Conservation (phyloP, 2,888 invertebrate species). For the Cephus spinipes region DNA sequence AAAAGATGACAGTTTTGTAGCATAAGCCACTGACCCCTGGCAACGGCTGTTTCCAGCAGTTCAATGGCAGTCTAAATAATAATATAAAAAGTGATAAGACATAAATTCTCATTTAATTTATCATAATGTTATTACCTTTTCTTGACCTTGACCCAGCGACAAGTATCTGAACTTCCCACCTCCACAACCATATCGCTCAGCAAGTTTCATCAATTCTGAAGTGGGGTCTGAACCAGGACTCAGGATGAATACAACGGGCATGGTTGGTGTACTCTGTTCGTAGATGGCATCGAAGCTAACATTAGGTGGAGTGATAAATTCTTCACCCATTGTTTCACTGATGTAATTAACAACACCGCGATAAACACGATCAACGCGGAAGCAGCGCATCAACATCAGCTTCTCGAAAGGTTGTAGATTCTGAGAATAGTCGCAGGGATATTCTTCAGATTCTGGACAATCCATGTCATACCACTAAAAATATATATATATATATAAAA, state of each 20-base stretch:
- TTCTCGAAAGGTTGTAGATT: constrained; percentile 75
- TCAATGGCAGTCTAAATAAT: constrained; percentile 74
- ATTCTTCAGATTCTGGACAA: constrained; percentile 78
- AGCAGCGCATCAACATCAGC: constrained; percentile 88
- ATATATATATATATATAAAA: constrained; percentile 24
- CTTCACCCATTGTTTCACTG: constrained; percentile 84
- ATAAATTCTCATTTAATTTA: background rate
- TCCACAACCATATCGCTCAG: constrained; percentile 75
- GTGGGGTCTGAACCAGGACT: constrained; percentile 96
- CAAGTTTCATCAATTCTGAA: constrained; percentile 84
- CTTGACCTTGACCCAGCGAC: constrained; percentile 95
- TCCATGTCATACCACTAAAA: constrained; percentile 87
- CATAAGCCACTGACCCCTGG: constrained; percentile 90
- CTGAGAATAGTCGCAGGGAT: constrained; percentile 80
- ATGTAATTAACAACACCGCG: constrained; percentile 88
- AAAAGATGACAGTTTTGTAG: constrained; percentile 93
- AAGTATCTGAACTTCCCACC: constrained; percentile 85
- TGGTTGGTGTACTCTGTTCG: constrained; percentile 85
- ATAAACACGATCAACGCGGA: constrained; percentile 90
- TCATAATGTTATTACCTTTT: constrained; percentile 70
- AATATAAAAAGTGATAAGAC: constrained; percentile 5
- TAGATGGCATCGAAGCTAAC: constrained; percentile 84
- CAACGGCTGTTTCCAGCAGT: constrained; percentile 76
- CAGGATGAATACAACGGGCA: constrained; percentile 92
- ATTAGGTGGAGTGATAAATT: constrained; percentile 86